Percentiles rank a stretch among this genome's conserved stretches.
Conservation (phyloP, 2,888 invertebrate species). For the Caenorhabditis sp. region DNA sequence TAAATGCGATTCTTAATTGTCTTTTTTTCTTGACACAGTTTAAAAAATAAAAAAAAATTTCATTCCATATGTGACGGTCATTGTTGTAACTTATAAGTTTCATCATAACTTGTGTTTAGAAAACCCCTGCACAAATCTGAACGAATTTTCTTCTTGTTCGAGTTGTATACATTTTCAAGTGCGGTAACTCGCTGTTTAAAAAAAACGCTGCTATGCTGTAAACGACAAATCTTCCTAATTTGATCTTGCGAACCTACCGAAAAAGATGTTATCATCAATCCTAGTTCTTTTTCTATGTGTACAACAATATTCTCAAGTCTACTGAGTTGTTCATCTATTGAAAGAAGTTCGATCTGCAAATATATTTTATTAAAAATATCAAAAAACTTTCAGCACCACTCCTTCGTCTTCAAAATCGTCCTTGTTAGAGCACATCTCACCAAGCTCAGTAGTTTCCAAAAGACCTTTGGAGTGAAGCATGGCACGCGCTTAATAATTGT, state of each 20-base stretch:
- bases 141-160: conserved; percentile 59
- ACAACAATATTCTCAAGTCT: conserved; percentile 42
- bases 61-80: too few species aligned
- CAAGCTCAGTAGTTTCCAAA: conserved; percentile 47
- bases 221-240: too few species aligned
- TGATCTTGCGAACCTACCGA: too few species aligned
- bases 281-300: conserved; percentile 53
- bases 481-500: conserved; percentile 64
- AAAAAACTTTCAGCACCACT: conserved; percentile 19
- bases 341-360: conserved; percentile 47
- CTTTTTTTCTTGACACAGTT: too few species aligned
- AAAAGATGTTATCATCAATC: conserved; percentile 59
- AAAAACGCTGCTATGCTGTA: conserved; percentile 49
- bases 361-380: background rate
- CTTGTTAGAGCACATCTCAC: conserved; percentile 48
- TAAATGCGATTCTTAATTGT: too few species aligned
- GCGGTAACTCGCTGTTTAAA: conserved; percentile 66
- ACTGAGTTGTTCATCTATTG: conserved; percentile 57
- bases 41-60: background rate
- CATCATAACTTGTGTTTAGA: conserved; percentile 23
- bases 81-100: too few species aligned
- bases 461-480: conserved; percentile 54
- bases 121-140: conserved; percentile 37
- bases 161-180: conserved; percentile 61
- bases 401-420: conserved; percentile 53